Evolutionary conservation across 2,113 vertebrate genomes (phyloP).

Genomic region (Pluvialis apricaria): DNA sequence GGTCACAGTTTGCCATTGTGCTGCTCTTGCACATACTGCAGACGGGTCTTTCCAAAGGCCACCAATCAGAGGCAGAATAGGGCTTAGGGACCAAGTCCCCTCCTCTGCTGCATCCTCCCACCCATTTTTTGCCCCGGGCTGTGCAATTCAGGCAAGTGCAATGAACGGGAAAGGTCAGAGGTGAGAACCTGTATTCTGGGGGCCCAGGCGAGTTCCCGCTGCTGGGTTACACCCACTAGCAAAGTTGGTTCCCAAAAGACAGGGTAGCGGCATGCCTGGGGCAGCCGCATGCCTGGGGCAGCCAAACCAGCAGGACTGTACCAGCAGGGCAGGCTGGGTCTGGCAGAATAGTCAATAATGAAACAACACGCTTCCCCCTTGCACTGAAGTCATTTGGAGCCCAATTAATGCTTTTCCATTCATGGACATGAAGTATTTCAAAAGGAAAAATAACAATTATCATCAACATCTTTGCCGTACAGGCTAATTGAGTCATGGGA

Average conservation of each 20-base stretch:
- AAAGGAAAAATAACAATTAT: neutral
- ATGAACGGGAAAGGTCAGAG: neutral
- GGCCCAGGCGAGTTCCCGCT: neutral
- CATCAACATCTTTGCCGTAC: neutral
- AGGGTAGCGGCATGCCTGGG: neutral
- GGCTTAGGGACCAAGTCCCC: neutral
- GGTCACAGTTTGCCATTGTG: fast-evolving
- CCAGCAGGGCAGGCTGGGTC: neutral
- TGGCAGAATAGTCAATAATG: neutral
- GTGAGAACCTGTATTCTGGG: neutral
- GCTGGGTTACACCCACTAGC: neutral
- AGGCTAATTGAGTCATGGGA: fast-evolving
- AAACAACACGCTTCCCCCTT: neutral
- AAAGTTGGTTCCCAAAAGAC: neutral
- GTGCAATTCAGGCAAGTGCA: neutral
- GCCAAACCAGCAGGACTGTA: neutral
- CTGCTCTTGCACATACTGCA: neutral
- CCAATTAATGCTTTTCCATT: neutral
- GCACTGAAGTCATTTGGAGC: neutral
- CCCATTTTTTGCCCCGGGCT: neutral
- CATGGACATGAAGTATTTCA: neutral
- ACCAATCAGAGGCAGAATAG: neutral
- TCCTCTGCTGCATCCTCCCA: neutral
- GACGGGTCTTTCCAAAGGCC: neutral
- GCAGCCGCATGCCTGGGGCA: neutral